phyloP scores from a whole-genome alignment of 2,797 vertebrate genomes.

The Lates japonicus region DNA sequence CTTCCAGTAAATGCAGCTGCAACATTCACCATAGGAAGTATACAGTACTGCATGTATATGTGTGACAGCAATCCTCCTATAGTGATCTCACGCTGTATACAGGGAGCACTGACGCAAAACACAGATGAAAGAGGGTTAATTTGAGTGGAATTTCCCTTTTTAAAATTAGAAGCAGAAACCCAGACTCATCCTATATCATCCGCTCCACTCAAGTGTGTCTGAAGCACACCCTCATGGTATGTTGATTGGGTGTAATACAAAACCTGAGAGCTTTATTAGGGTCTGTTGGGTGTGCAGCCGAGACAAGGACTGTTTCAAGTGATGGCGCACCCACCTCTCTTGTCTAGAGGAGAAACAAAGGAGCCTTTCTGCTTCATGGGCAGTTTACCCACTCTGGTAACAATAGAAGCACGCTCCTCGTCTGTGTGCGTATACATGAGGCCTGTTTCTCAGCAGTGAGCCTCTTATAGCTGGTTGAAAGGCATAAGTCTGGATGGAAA shows the following conservation, averaged over 20 bases:
- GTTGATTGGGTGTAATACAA: constrained; percentile 72
- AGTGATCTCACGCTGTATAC: constrained; percentile 1
- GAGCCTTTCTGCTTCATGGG: constrained; percentile 61
- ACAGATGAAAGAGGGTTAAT: constrained; percentile 45
- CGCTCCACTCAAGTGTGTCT: constrained; percentile 54
- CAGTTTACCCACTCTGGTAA: constrained; percentile 50
- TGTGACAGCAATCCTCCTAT: background rate
- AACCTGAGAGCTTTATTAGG: constrained; percentile 72
- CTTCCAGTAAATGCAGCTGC: constrained; percentile 28
- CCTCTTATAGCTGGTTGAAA: constrained; percentile 16
- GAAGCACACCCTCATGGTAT: constrained; percentile 53
- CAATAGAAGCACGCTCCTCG: constrained; percentile 48
- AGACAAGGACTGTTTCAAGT: constrained; percentile 73
- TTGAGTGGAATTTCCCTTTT: constrained; percentile 61
- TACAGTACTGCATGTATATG: background rate
- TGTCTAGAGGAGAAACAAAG: constrained; percentile 76
- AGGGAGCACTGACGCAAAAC: constrained; percentile 1
- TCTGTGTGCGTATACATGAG: constrained; percentile 12
- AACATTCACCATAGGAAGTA: background rate
- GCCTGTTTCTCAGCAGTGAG: constrained; percentile 30
- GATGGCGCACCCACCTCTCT: constrained; percentile 65
- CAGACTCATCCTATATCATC: constrained; percentile 41
- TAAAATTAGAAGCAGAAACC: constrained; percentile 20
- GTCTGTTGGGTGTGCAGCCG: constrained; percentile 60
- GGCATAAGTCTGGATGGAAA: background rate